A percentile compares a stretch with the other conserved stretches of the same genome.
Conservation (phyloP, 2,888 invertebrate genomes). For the Crioceris asparagi region DNA sequence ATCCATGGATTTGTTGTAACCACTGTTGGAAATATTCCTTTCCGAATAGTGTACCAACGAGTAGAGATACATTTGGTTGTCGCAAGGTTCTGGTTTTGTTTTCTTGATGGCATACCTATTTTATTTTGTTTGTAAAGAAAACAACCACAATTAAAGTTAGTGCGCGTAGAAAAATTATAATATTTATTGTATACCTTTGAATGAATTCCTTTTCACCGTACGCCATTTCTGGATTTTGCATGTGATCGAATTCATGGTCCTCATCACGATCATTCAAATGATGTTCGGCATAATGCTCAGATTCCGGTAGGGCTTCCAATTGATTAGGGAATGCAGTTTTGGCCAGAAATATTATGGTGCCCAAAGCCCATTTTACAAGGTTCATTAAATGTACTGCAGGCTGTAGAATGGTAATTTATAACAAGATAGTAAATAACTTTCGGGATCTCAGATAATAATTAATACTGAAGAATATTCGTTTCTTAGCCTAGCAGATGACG, state of each 20-base stretch:
- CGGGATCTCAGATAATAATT: not conserved
- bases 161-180: no score
- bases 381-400: constrained; percentile 48
- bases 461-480: no score
- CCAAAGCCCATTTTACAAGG: constrained; percentile 47
- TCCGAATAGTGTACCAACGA: constrained; percentile 33
- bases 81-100: constrained; percentile 78
- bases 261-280: not conserved
- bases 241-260: constrained; percentile 11
- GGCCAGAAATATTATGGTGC: constrained; percentile 48
- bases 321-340: constrained; percentile 41
- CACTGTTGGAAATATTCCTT: constrained; percentile 30
- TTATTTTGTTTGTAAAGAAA: not conserved
- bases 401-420: constrained; percentile 32
- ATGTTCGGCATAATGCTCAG: constrained; percentile 8
- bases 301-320: constrained; percentile 9
- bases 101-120: constrained; percentile 34
- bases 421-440: not conserved
- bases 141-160: not conserved
- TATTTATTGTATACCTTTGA: constrained; percentile 32
- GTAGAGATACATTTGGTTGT: constrained; percentile 49
- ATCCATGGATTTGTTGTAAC: constrained; percentile 34
- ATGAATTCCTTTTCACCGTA: constrained; percentile 44
- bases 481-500: no score
- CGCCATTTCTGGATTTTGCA: constrained; percentile 13